These are phyloP conservation scores for Phrixothrix hirtus DNA, from an alignment of 2,888 invertebrate genomes.

Conservation along the genomic window DNA sequence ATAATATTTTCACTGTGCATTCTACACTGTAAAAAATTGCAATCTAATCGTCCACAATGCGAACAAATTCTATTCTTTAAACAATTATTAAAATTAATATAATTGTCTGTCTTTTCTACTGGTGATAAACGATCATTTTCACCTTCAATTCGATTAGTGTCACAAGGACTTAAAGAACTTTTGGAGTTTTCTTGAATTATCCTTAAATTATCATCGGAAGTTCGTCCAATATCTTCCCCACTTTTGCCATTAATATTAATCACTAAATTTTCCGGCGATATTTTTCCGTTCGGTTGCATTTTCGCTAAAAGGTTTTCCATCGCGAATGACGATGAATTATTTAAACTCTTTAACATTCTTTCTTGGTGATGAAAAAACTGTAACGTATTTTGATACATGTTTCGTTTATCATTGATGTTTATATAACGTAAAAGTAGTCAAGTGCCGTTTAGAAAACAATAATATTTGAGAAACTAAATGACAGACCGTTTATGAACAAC, in stretches of 20 bases:
- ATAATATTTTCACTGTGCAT: conserved; percentile 45
- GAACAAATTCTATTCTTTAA: conserved; percentile 58
- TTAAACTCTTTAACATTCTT: conserved; percentile 53
- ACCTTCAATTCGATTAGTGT: conserved; percentile 25
- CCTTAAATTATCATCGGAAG: conserved; percentile 19
- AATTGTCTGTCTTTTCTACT: conserved; percentile 44
- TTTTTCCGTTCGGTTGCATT: conserved; percentile 44
- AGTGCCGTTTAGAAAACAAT: background rate
- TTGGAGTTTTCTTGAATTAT: conserved; percentile 24
- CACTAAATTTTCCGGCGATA: conserved; percentile 47
- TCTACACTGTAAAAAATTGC: conserved; percentile 56
- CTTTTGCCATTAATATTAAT: conserved; percentile 33
- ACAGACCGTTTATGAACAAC: background rate
- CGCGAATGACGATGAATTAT: conserved; percentile 52
- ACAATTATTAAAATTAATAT: conserved; percentile 51
- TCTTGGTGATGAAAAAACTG: conserved; percentile 49
- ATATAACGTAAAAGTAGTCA: too few relatives aligned
- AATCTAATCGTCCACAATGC: conserved; percentile 62
- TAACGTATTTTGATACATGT: conserved; percentile 52
- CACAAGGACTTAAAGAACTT: conserved; percentile 24
- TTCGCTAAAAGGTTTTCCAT: conserved; percentile 53
- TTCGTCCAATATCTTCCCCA: conserved; percentile 13
- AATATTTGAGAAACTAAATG: too few relatives aligned
- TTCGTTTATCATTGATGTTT: conserved; percentile 12
- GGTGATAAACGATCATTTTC: conserved; percentile 46